Base-by-base conservation (phyloP, 1,140 invertebrate species). In the Caerostris darwini region DNA sequence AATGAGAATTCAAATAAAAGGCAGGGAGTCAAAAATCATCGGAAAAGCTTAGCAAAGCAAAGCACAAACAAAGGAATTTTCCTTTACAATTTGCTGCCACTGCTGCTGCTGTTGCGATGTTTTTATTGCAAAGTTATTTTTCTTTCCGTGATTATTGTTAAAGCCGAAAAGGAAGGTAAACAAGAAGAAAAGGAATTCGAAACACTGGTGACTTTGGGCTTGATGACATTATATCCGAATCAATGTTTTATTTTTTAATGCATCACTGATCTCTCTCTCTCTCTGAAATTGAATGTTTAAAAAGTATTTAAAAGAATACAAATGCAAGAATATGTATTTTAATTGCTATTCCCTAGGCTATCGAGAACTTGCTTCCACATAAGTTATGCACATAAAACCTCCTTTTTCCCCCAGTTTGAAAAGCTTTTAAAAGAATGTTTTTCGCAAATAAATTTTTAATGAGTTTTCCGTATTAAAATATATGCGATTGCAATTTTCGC, bases 1-100 rank as follows among this genome's bases (percentile, higher is more conserved):
- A 85, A 85, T 64, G 90, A 85, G 57, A 83, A 85, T 83, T 92
- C 50, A 85, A 92, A 92, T 85, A 85, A 92, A 85, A 64, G 58
- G 50, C 3, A 50, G 8, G 59, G 50, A 83, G 58, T 85, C 77
- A 92, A 92, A 91, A 92, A 85, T 92, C 77, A 34, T 82, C 77
- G 61, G 34, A 83, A 92, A 85, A 19, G 12, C 56, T 61, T 91
- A 59, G 34, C 3, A 67, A 85, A 92, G 14, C 7, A 14, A 85
- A 92, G 14, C 7, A 14, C 71, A 77, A 77, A 77, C 71, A 64
- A 34, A 88, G 50, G 56, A n/a, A 53, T 59, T 34, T 64, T 19
- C 12, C 85, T 64, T 88, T 34, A 34, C 58, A 88, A 53, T 54
- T 34, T 64, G 61, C 5, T 88, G n/a, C 3, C 2, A 34, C 34